Conservation (phyloP, 35 echinoderm and acorn worm genomes). For the Amphiura filiformis region DNA sequence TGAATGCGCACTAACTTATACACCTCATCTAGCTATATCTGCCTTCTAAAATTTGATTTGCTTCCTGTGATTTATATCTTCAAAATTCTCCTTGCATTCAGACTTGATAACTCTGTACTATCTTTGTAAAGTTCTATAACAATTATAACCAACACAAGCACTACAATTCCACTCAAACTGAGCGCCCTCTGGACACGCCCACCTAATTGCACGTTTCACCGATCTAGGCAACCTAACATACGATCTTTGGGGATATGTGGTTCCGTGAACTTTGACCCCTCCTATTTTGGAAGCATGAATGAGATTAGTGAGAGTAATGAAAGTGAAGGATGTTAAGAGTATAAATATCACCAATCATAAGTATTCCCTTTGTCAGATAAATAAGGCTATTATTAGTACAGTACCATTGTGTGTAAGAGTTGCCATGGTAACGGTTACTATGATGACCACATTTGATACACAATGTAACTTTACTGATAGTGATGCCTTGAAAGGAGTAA, state of each 20-base stretch:
- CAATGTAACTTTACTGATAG: constrained; percentile 3
- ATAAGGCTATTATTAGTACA: not conserved
- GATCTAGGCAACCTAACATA: constrained; percentile 37
- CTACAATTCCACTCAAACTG: not conserved
- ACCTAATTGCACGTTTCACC: not conserved
- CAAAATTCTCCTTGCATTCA: no score
- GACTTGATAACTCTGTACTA: no score
- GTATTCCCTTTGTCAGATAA: no score
- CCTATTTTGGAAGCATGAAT: no score
- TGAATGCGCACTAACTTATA: no score
- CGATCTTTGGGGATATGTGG: constrained; percentile 34
- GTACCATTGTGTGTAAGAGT: not conserved
- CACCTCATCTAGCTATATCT: no score
- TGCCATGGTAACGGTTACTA: not conserved
- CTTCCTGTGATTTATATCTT: no score
- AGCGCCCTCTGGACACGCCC: not conserved
- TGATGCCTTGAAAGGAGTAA: no score
- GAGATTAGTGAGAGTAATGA: no score
- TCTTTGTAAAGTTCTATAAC: not conserved
- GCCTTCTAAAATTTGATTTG: no score
- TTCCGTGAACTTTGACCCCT: not conserved
- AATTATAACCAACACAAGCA: not conserved
- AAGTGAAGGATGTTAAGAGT: no score
- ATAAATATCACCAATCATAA: no score
- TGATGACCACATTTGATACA: not conserved